Conservation (phyloP, 2,888 invertebrate species). For the Drosophila hamatofila region DNA sequence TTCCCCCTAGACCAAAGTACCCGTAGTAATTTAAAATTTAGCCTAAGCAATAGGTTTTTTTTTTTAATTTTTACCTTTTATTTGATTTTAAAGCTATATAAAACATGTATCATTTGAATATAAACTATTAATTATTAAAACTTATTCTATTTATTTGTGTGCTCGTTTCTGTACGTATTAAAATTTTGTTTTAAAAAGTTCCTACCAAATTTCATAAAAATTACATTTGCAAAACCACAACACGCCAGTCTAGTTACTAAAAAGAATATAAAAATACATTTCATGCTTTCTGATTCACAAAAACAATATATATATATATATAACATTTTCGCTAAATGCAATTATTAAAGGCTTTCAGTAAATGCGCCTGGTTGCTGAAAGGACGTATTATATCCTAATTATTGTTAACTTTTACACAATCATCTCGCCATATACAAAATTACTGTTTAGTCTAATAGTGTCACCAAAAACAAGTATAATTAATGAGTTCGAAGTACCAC, state of each 20-base stretch:
- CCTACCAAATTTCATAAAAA: conserved; percentile 33
- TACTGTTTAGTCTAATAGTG: conserved; percentile 8
- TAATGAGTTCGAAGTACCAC: conserved; percentile 11
- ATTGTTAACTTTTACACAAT: conserved; percentile 34
- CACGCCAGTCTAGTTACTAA: conserved; percentile 71
- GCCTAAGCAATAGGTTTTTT: not conserved
- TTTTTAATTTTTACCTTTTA: conserved; percentile 52
- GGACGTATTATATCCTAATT: conserved; percentile 14
- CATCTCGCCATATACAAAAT: too few species aligned
- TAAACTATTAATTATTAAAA: conserved; percentile 57
- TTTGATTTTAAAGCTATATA: conserved; percentile 66
- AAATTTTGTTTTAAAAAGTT: conserved; percentile 39
- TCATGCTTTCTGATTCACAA: conserved; percentile 26
- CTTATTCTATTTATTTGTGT: conserved; percentile 62
- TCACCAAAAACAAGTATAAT: conserved; percentile 10
- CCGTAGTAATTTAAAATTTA: not conserved
- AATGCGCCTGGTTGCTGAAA: conserved; percentile 44
- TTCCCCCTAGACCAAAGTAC: not conserved
- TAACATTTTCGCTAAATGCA: conserved; percentile 69
- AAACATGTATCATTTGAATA: conserved; percentile 61
- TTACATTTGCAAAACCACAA: conserved; percentile 38
- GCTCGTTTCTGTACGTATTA: conserved; percentile 48
- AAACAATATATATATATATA: conserved; percentile 31
- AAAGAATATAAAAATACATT: conserved; percentile 52
- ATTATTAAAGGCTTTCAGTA: conserved; percentile 50